Evolutionary conservation across 2,113 vertebrate species (phyloP), one percentile per base, ranked within the genome.

Genomic region (Cyanoliseus patagonus): DNA sequence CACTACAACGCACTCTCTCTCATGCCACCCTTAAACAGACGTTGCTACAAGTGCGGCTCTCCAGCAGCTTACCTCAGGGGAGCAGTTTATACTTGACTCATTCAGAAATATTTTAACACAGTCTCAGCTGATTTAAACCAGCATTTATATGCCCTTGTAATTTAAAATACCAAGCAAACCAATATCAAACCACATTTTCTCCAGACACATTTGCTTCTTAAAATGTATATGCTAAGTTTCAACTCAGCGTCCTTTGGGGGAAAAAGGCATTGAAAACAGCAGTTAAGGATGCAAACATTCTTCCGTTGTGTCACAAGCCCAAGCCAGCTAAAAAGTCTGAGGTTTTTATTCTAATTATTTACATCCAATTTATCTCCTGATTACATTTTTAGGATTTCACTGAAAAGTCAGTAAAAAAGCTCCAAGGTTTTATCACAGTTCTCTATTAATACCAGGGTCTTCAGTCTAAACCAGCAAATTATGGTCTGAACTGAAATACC

Each of bases 401-500:
- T 64, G 39, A 70, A 41, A 73, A 72, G 51, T 31, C 61, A 52
- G 20, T 83, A 33, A 74, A 86, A 94, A 44, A 39, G 49, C 37
- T 46, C 61, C 13, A 37, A 37, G 52, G 22, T 76, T 97, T 86
- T 86, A 49, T 31, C 46, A 30, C 44, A 77, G 42, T 15, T 30
- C 0, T 0, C 74, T 62, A 3, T 76, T 73, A 91, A 68, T 76
- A 62, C 17, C 52, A 76, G 22, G 11, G 7, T 49, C 74, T 87
- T 90, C 86, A 76, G 27, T 39, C 22, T 84, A 78, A 93, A 81
- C 19, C 57, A 41, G 88, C 73, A 88, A 91, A 82, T 52, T 80
- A 92, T 30, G 49, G 16, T 42, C 90, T 79, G 62, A 86, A 90
- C 49, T 52, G 67, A 91, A 95, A 95, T 95, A 76, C 86, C 96